phyloP scores from a whole-genome alignment of 2,888 invertebrate genomes.

The Bedellia somnulentella region DNA sequence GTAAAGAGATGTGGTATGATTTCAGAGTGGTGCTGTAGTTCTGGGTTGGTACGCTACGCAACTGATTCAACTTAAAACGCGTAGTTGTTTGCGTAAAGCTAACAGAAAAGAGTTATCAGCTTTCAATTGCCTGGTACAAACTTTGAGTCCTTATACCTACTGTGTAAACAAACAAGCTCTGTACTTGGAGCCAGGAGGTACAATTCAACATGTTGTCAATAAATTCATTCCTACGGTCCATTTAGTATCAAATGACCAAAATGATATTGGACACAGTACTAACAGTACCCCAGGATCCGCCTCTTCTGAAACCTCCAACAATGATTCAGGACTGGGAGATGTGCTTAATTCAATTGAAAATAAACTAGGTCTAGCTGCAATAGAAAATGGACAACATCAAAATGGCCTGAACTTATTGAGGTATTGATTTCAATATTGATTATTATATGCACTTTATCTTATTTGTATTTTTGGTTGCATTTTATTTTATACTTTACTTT shows the following conservation, averaged over 20 bases:
- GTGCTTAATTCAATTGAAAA: constrained; percentile 65
- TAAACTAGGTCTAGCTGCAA: constrained; percentile 59
- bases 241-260: constrained; percentile 38
- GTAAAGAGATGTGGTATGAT: too few relatives aligned
- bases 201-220: constrained; percentile 23
- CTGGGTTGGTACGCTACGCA: constrained; percentile 67
- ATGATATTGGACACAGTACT: constrained; percentile 11
- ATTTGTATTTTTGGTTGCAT: neutral
- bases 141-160: constrained; percentile 23
- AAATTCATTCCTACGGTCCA: constrained; percentile 29
- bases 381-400: constrained; percentile 55
- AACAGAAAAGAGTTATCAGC: constrained; percentile 14
- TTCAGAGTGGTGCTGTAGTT: constrained; percentile 63
- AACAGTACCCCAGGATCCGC: constrained; percentile 10
- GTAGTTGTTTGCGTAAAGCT: constrained; percentile 22
- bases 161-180: constrained; percentile 20
- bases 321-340: constrained; percentile 42
- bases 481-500: neutral
- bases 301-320: constrained; percentile 18
- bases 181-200: constrained; percentile 17
- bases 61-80: constrained; percentile 41
- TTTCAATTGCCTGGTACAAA: constrained; percentile 17
- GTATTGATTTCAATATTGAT: constrained; percentile 15
- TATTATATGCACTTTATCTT: neutral
- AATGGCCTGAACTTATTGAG: constrained; percentile 59